Percentiles rank a stretch among this genome's conserved stretches.
Evolutionary conservation across 2,888 invertebrate genomes (phyloP).

Genomic region (Kuschelorhynchus macadamiae): DNA sequence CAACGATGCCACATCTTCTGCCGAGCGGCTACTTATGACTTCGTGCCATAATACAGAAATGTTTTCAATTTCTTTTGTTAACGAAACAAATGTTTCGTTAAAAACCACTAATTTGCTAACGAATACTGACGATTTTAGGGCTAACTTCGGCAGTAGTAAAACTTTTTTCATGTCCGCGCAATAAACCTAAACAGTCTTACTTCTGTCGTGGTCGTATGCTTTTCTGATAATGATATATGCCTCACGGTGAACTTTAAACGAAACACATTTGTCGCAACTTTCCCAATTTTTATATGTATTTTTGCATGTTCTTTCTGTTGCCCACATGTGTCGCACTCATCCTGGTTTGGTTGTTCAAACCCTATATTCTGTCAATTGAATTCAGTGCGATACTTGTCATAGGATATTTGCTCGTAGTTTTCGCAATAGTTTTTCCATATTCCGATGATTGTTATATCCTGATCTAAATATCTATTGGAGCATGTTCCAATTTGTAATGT

Average conservation of each 20-base stretch:
- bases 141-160: conserved; percentile 9
- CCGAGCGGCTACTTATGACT: conserved; percentile 36
- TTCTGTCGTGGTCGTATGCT: conserved; percentile 11
- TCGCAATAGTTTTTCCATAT: conserved; percentile 10
- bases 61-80: conserved; percentile 28
- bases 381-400: neutral
- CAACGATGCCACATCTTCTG: conserved; percentile 39
- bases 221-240: conserved; percentile 1
- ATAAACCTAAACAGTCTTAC: conserved; percentile 2
- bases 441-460: neutral
- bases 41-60: conserved; percentile 47
- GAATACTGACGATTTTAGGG: conserved; percentile 21
- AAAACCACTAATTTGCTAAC: conserved; percentile 21
- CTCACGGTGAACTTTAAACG: neutral
- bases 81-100: conserved; percentile 30
- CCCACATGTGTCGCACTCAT: conserved; percentile 1
- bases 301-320: neutral
- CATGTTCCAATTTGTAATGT: conserved; percentile 13
- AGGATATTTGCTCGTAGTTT: conserved; percentile 1
- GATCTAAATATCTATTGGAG: conserved; percentile 10
- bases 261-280: neutral
- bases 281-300: neutral
- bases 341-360: conserved; percentile 12
- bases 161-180: conserved; percentile 22
- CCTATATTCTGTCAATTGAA: conserved; percentile 6